Evolutionary conservation across 2,888 invertebrate genomes (phyloP).

Genomic region (Drosophila subsilvestris): DNA sequence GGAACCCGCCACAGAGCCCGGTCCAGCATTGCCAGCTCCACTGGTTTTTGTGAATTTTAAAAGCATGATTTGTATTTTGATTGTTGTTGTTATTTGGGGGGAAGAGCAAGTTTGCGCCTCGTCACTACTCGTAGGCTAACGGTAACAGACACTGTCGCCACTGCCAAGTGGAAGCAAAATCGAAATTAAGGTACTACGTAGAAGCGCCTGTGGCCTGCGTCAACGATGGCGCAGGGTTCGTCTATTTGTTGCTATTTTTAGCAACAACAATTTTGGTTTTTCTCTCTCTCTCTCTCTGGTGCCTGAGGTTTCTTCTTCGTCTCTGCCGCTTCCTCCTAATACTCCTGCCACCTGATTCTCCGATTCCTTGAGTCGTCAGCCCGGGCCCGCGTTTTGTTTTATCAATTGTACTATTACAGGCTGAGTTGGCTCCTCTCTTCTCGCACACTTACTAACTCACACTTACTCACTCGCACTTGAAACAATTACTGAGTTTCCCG

Average conservation of each 20-base stretch:
- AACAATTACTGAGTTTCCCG: slow-evolving; percentile 1
- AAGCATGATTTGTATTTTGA: slow-evolving; percentile 67
- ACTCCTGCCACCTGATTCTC: slow-evolving; percentile 10
- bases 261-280: slow-evolving; percentile 57
- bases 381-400: slow-evolving; percentile 35
- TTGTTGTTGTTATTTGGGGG: slow-evolving; percentile 19
- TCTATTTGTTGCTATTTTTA: slow-evolving; percentile 77
- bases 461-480: slow-evolving; percentile 35
- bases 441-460: slow-evolving; percentile 45
- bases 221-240: slow-evolving; percentile 46
- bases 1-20: slow-evolving; percentile 60
- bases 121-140: slow-evolving; percentile 24
- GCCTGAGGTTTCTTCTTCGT: slow-evolving; percentile 1
- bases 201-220: slow-evolving; percentile 45
- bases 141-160: slow-evolving; percentile 18
- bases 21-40: slow-evolving; percentile 60
- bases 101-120: background rate
- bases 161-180: slow-evolving; percentile 16
- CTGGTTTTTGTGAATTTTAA: slow-evolving; percentile 80
- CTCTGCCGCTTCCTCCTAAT: slow-evolving; percentile 2
- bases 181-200: slow-evolving; percentile 46
- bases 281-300: background rate
- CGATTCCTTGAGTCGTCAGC: slow-evolving; percentile 7
- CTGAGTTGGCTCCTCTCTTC: slow-evolving; percentile 27
- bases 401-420: slow-evolving; percentile 54